A percentile compares a stretch with the other conserved stretches of the same genome.
phyloP scores from a whole-genome alignment of 2,113 vertebrate species.

The Upupa epops region DNA sequence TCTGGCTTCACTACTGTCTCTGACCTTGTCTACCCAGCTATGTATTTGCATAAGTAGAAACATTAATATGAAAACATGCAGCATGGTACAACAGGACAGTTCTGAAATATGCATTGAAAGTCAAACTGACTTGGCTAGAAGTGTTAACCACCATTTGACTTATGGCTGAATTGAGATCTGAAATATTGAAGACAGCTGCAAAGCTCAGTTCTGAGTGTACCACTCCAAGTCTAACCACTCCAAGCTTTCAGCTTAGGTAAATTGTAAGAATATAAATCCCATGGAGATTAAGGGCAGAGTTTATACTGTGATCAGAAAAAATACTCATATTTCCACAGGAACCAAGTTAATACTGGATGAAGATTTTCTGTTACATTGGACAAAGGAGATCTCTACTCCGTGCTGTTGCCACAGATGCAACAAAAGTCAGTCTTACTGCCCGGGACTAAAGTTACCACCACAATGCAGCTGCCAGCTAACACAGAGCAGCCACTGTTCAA shows the following conservation, averaged over 20 bases:
- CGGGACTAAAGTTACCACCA: background rate
- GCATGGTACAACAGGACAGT: background rate
- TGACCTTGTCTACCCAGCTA: background rate
- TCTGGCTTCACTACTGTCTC: background rate
- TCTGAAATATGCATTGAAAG: background rate
- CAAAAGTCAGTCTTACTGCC: background rate
- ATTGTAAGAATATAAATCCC: background rate
- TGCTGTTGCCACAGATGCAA: background rate
- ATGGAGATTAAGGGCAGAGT: background rate
- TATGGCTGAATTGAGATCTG: background rate
- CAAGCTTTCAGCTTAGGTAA: background rate
- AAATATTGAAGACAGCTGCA: background rate
- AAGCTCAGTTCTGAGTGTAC: background rate
- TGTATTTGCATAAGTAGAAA: background rate
- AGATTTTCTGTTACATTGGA: background rate
- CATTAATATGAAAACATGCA: background rate
- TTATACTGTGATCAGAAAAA: background rate
- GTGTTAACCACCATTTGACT: background rate
- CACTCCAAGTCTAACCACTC: background rate
- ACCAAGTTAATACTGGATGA: background rate
- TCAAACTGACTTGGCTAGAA: background rate
- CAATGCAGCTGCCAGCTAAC: slow-evolving; percentile 19
- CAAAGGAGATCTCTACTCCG: background rate
- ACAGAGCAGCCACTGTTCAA: background rate
- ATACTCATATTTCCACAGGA: background rate